phyloP scores from a whole-genome alignment of 1,140 invertebrate genomes.

The Leptinotarsa lineolata region DNA sequence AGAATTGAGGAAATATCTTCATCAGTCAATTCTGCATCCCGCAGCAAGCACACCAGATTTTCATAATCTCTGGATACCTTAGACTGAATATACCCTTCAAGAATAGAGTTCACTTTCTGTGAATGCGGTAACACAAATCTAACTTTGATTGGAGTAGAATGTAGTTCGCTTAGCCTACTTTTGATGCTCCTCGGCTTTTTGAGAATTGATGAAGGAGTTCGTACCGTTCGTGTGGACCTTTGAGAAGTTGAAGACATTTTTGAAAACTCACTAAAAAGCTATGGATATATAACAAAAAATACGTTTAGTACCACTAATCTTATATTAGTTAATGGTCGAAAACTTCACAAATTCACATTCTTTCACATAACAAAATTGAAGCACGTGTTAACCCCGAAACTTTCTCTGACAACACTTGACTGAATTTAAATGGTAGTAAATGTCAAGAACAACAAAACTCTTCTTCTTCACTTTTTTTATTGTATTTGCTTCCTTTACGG shows the following conservation, averaged over 20 bases:
- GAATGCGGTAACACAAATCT: constrained; percentile 51
- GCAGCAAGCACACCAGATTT: constrained; percentile 48
- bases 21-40: constrained; percentile 59
- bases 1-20: constrained; percentile 62
- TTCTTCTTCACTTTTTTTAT: no score
- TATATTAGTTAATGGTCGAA: no score
- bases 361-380: no score
- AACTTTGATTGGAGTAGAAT: constrained; percentile 46
- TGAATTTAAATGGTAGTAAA: no score
- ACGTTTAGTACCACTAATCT: no score
- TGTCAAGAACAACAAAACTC: no score
- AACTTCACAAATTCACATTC: no score
- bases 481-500: no score
- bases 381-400: no score
- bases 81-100: constrained; percentile 42
- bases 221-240: not conserved
- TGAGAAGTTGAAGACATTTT: constrained; percentile 29
- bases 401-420: no score
- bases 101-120: constrained; percentile 47
- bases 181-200: constrained; percentile 40
- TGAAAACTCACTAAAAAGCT: not conserved
- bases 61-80: constrained; percentile 47
- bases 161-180: constrained; percentile 36
- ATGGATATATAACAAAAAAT: no score
- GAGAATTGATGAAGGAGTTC: constrained; percentile 41